These are phyloP conservation scores for Sitta europaea DNA, from an alignment of 2,113 vertebrate species.

Conservation along the genomic window DNA sequence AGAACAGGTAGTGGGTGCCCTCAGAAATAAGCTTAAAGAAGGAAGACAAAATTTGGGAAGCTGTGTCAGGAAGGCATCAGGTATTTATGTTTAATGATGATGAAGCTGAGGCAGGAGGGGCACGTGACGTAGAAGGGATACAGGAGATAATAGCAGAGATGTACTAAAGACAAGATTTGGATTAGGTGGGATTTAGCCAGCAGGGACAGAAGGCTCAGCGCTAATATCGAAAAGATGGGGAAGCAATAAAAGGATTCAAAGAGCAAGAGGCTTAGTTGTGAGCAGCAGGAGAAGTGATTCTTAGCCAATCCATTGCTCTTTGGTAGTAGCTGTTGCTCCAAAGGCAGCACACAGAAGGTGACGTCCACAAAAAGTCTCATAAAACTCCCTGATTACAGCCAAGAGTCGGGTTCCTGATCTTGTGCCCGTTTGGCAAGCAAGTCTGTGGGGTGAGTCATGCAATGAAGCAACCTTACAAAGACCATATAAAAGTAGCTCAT, in stretches of 20 bases:
- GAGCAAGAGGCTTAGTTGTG: neutral
- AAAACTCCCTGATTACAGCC: neutral
- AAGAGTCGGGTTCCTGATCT: neutral
- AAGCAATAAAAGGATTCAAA: conserved; percentile 9
- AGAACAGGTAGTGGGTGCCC: neutral
- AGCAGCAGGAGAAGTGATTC: neutral
- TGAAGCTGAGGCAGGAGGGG: neutral
- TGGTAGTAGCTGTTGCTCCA: neutral
- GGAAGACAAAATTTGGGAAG: neutral
- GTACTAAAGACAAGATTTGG: neutral
- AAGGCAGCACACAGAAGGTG: neutral
- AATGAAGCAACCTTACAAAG: neutral
- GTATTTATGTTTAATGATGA: neutral
- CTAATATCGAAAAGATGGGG: neutral
- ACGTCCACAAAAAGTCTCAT: neutral
- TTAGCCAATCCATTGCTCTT: neutral
- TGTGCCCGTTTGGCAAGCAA: neutral
- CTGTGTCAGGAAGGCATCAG: neutral
- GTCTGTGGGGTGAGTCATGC: neutral
- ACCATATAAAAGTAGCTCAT: neutral
- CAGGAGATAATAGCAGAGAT: neutral
- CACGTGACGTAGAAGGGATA: neutral
- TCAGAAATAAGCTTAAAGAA: neutral
- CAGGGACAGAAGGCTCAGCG: neutral
- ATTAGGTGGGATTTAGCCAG: neutral